Base-by-base conservation (phyloP, 2,888 invertebrate species). In the Epistrophella euchroma region DNA sequence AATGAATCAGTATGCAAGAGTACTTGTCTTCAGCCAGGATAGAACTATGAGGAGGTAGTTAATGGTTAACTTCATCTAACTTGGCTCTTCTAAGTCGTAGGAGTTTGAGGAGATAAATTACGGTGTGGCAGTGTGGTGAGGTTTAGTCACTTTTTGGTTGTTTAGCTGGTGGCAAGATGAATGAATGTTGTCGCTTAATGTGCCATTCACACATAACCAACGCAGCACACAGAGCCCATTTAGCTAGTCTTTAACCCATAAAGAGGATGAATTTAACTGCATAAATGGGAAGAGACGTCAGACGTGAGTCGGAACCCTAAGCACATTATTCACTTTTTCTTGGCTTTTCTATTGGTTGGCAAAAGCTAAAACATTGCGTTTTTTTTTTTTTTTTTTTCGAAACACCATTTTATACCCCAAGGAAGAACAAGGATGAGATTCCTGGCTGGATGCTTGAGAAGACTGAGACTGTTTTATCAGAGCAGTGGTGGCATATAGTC, bases 171-270 rank as follows among this genome's bases (percentile, higher is more conserved):
- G 76, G 76, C 81, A 81, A 76, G 60, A 76, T 73, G 76, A 62
- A 81, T 73, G 66, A 72, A 81, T 85, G 72, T 72, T 40, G 45
- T 47, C 58, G 70, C 60, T 79, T 75, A 75, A 64, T 60, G 68
- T 64, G 70, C 55, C 78, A 79, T 74, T 84, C 79, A 64, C 74
- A 79, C 71, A 84, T 50, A 72, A 58, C 71, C 47, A 74, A 71
- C 45, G 73, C 73, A 68, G 56, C 66, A 47, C 66, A 77, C 11
- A 50, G 47, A 66, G 45, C 45, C 75, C 74, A 83, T 83, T 87
- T 70, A 87, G 72, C 68, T 58, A 83, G 79, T 79, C 78, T 83
- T 87, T 78, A 87, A 83, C 77, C 72, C 83, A 71, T 62, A 79
- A 83, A 79, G 78, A 60, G 83, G 75, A 83, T 83, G 66, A 78